Percentiles rank a stretch among this genome's conserved stretches.
These are phyloP conservation scores for Aleiodes leptofemur DNA, from an alignment of 2,888 invertebrate species.

Conservation along the genomic window DNA sequence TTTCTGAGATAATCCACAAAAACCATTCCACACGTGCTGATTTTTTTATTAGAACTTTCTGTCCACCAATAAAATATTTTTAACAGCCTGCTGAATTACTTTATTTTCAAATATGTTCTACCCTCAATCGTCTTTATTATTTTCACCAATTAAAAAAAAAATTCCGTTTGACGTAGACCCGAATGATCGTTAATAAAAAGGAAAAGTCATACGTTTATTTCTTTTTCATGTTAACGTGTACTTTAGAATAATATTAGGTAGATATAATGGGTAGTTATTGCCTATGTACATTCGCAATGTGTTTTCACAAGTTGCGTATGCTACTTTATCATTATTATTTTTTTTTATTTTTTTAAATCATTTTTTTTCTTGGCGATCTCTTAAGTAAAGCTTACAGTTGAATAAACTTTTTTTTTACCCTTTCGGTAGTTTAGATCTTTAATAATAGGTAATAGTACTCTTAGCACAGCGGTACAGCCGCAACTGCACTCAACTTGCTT, in stretches of 20 bases:
- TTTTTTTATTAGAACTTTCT: too few species aligned
- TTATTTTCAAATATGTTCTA: too few species aligned
- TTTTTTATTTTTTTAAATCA: constrained; percentile 26
- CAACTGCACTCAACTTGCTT: constrained; percentile 48
- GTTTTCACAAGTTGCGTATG: constrained; percentile 48
- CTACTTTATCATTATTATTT: constrained; percentile 25
- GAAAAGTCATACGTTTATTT: constrained; percentile 54
- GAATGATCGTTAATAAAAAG: constrained; percentile 44
- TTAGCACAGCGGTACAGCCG: constrained; percentile 54
- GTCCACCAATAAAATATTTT: too few species aligned
- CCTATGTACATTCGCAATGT: constrained; percentile 63
- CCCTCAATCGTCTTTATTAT: not conserved
- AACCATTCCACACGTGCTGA: too few species aligned
- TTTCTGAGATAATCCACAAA: not conserved
- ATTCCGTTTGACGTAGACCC: not conserved
- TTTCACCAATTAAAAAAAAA: not conserved
- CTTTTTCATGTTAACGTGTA: constrained; percentile 54
- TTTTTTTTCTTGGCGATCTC: constrained; percentile 59
- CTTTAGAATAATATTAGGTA: constrained; percentile 64
- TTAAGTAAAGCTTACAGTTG: constrained; percentile 65
- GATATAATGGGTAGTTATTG: constrained; percentile 60
- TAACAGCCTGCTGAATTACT: too few species aligned
- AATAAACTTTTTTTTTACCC: constrained; percentile 57
- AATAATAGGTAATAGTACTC: constrained; percentile 65
- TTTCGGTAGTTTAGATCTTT: constrained; percentile 59